Evolutionary conservation across 2,113 vertebrate species (phyloP).

Genomic region (Entomyzon cyanotis): DNA sequence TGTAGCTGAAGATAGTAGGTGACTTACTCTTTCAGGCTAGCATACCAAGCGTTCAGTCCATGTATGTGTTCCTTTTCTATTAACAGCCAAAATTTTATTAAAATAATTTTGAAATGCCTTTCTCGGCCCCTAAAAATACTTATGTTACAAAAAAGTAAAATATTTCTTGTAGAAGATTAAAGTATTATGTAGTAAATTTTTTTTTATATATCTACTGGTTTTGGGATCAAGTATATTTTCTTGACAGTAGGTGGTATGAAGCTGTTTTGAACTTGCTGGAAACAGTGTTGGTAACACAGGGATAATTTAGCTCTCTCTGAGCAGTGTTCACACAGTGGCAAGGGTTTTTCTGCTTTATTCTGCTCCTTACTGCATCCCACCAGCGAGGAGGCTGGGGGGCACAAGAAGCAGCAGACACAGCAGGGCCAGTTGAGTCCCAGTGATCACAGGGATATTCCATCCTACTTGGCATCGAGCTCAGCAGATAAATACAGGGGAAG

Average conservation of each 20-base stretch:
- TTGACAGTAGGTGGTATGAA: background rate
- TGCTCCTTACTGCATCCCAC: background rate
- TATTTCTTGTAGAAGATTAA: background rate
- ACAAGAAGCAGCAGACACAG: background rate
- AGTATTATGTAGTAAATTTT: background rate
- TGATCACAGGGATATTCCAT: background rate
- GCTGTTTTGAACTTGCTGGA: background rate
- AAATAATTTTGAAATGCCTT: background rate
- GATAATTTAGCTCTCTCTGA: background rate
- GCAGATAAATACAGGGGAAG: background rate
- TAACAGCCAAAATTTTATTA: background rate
- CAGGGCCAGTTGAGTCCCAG: background rate
- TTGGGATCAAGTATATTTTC: background rate
- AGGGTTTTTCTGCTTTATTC: background rate
- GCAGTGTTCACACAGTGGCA: background rate
- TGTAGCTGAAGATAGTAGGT: rapidly evolving
- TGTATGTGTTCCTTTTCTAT: background rate
- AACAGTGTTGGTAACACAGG: background rate
- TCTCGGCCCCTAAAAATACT: background rate
- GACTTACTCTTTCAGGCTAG: background rate
- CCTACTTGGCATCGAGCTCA: background rate
- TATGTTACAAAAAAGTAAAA: background rate
- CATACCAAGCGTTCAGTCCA: background rate
- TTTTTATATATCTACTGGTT: background rate
- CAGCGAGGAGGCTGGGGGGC: rapidly evolving